These are phyloP conservation scores for Philypnodon macrostomus DNA, from an alignment of 2,797 vertebrate genomes.

Conservation along the genomic window DNA sequence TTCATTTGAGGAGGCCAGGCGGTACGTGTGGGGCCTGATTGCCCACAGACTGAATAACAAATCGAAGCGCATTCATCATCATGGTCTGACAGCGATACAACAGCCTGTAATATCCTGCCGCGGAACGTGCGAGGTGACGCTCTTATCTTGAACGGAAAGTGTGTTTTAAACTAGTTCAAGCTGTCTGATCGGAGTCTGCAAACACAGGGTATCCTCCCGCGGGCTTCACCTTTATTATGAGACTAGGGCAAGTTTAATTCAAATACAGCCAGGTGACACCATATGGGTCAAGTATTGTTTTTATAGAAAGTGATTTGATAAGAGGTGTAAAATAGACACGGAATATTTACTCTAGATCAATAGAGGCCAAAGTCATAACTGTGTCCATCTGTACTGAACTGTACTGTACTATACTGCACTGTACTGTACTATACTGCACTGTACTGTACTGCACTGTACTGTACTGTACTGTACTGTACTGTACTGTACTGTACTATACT, in stretches of 20 bases:
- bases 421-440: too few relatives aligned
- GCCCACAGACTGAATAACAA: slow-evolving; percentile 40
- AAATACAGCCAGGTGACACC: slow-evolving; percentile 9
- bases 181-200: slow-evolving; percentile 31
- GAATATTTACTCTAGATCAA: slow-evolving; percentile 41
- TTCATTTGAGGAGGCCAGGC: slow-evolving; percentile 33
- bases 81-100: slow-evolving; percentile 46
- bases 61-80: slow-evolving; percentile 50
- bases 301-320: slow-evolving; percentile 45
- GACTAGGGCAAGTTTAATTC: slow-evolving; percentile 18
- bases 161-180: slow-evolving; percentile 43
- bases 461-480: too few relatives aligned
- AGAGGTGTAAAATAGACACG: slow-evolving; percentile 29
- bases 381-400: slow-evolving; percentile 5
- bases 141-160: slow-evolving; percentile 56
- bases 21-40: slow-evolving; percentile 34
- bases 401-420: too few relatives aligned
- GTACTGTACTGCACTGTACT: too few relatives aligned
- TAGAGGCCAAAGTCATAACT: slow-evolving; percentile 1
- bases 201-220: slow-evolving; percentile 32
- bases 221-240: slow-evolving; percentile 22
- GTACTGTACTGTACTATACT: too few relatives aligned
- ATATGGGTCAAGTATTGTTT: slow-evolving; percentile 34
- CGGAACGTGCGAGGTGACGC: not conserved
- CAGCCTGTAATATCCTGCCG: slow-evolving; percentile 56